Conservation (phyloP, 2,797 vertebrate species). For the Heteromormyrus szaboi region DNA sequence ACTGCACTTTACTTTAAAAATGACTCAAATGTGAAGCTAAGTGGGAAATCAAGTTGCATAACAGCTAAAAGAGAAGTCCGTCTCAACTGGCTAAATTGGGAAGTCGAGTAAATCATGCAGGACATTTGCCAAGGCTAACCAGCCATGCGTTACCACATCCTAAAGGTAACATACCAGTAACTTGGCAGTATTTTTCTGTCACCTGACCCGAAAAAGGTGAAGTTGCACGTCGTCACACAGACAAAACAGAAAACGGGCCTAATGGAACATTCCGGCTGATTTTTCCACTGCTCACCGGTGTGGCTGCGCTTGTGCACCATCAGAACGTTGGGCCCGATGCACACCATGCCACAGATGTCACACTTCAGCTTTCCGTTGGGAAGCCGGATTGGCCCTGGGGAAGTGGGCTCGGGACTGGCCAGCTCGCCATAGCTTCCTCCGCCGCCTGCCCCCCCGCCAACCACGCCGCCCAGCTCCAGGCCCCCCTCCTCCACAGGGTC, state of each 20-base stretch:
- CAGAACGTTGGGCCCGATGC: slow-evolving; percentile 91
- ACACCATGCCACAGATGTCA: slow-evolving; percentile 87
- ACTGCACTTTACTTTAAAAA: not conserved
- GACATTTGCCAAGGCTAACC: not conserved
- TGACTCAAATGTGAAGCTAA: not conserved
- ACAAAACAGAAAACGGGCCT: not conserved
- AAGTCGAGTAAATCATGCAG: not conserved
- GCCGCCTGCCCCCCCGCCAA: slow-evolving; percentile 56
- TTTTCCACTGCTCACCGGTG: slow-evolving; percentile 71
- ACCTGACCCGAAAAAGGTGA: not conserved
- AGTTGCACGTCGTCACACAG: not conserved
- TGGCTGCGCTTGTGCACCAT: slow-evolving; percentile 95
- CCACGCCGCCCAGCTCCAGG: slow-evolving; percentile 59
- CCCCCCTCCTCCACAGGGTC: slow-evolving; percentile 62
- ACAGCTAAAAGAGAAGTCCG: not conserved
- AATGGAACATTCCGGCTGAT: not conserved
- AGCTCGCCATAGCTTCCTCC: slow-evolving; percentile 71
- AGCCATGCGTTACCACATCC: not conserved
- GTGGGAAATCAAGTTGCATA: not conserved
- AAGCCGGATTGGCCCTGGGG: slow-evolving; percentile 81
- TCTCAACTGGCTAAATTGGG: not conserved
- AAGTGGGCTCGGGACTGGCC: slow-evolving; percentile 68
- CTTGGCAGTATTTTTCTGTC: not conserved
- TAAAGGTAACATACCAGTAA: not conserved
- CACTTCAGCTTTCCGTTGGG: slow-evolving; percentile 87